Conservation (phyloP, 1,140 invertebrate genomes). For the Calosoma granatense region DNA sequence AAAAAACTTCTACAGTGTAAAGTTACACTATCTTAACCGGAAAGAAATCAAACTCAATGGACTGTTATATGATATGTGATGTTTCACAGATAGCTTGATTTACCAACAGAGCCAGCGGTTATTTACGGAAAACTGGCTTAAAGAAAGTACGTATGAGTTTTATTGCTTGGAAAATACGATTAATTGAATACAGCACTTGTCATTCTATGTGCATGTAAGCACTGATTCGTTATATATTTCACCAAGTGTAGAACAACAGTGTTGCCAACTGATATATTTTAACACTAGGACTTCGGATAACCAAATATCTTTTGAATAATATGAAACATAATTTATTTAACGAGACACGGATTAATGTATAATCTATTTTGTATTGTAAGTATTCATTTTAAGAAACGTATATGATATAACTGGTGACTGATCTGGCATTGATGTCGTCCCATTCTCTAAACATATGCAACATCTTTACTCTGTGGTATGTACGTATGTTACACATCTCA, state of each 20-base stretch:
- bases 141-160: not conserved
- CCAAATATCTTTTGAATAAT: not conserved
- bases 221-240: too few relatives aligned
- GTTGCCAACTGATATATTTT: not conserved
- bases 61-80: not conserved
- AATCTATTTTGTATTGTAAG: not conserved
- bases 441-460: too few relatives aligned
- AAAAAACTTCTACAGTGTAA: too few relatives aligned
- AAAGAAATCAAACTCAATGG: not conserved
- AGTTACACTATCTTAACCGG: too few relatives aligned
- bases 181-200: not conserved
- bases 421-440: too few relatives aligned
- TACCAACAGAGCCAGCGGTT: too few relatives aligned
- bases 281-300: not conserved
- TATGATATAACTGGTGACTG: too few relatives aligned
- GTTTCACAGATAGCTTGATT: not conserved
- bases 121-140: not conserved
- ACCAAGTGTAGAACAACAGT: too few relatives aligned
- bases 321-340: not conserved
- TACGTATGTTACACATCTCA: too few relatives aligned
- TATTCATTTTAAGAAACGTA: not conserved
- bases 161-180: not conserved
- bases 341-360: not conserved
- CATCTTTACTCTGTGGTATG: too few relatives aligned
- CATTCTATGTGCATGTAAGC: too few relatives aligned